phyloP scores from a whole-genome alignment of 1,140 invertebrate genomes.

The Dendroctonus ponderosae region DNA sequence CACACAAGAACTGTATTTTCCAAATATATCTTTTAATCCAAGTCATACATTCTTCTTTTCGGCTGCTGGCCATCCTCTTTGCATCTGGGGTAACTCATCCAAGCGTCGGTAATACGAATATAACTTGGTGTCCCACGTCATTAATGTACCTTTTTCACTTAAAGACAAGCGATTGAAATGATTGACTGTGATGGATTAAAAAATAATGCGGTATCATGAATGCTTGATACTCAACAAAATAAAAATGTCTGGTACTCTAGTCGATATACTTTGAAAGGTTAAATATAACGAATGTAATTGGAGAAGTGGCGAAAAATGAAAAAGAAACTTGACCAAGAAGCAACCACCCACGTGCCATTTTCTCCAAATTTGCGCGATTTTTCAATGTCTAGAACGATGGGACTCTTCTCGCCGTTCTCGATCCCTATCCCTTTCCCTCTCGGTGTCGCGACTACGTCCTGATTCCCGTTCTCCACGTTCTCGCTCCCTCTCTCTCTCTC shows the following conservation, averaged over 20 bases:
- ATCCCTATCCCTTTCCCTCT: constrained; percentile 56
- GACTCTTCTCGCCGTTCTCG: constrained; percentile 60
- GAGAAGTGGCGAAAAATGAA: background rate
- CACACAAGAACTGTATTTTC: constrained; percentile 25
- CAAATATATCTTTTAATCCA: constrained; percentile 27
- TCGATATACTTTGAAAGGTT: too few species aligned
- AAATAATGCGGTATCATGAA: too few species aligned
- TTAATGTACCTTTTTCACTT: too few species aligned
- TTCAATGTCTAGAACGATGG: constrained; percentile 69
- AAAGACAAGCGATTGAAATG: too few species aligned
- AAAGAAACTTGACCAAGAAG: background rate
- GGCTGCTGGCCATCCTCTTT: too few species aligned
- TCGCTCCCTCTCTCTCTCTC: constrained; percentile 64
- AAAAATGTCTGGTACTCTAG: too few species aligned
- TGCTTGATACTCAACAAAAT: too few species aligned
- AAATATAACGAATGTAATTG: too few species aligned
- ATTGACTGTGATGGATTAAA: too few species aligned
- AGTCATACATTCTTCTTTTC: constrained; percentile 29
- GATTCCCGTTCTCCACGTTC: constrained; percentile 59
- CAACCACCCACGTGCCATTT: background rate
- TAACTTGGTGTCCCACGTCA: too few species aligned
- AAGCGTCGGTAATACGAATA: too few species aligned
- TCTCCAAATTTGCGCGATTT: background rate
- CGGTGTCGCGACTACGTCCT: constrained; percentile 55
- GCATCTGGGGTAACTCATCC: too few species aligned